These are phyloP conservation scores for Macrotrachela quadricornifera DNA, from an alignment of 1,140 invertebrate genomes.

Conservation along the genomic window DNA sequence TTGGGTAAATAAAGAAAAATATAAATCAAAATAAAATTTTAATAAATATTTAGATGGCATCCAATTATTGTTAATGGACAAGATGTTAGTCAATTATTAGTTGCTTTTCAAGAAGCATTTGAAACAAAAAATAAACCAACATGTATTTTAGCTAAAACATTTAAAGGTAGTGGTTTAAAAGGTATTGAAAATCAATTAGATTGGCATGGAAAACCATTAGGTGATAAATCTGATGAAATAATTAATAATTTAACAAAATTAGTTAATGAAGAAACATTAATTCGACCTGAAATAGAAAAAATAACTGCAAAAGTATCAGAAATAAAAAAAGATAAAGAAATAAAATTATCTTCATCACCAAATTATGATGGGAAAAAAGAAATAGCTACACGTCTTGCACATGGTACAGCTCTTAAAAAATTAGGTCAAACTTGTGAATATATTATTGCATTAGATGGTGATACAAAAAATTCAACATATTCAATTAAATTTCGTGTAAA, in stretches of 20 bases:
- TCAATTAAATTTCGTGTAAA: conserved; percentile 78
- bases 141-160: conserved; percentile 79
- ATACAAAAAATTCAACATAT: conserved; percentile 95
- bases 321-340: conserved; percentile 45
- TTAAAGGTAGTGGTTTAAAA: conserved; percentile 61
- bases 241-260: conserved; percentile 10
- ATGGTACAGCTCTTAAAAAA: conserved; percentile 76
- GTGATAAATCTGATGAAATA: conserved; percentile 49
- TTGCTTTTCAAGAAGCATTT: conserved; percentile 47
- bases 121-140: conserved; percentile 59
- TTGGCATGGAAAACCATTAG: conserved; percentile 91
- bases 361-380: conserved; percentile 47
- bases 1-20: too few species aligned
- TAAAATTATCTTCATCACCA: conserved; percentile 50
- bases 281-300: neutral
- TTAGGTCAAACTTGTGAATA: conserved; percentile 53
- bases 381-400: conserved; percentile 74
- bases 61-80: conserved; percentile 86
- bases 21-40: too few species aligned
- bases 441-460: conserved; percentile 75
- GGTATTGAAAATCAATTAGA: conserved; percentile 73
- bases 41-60: too few species aligned
- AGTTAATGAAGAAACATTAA: neutral
- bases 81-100: conserved; percentile 65
- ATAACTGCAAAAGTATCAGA: conserved; percentile 32